Evolutionary conservation across 2,113 vertebrate species (phyloP).

Genomic region (Heptranchias perlo): DNA sequence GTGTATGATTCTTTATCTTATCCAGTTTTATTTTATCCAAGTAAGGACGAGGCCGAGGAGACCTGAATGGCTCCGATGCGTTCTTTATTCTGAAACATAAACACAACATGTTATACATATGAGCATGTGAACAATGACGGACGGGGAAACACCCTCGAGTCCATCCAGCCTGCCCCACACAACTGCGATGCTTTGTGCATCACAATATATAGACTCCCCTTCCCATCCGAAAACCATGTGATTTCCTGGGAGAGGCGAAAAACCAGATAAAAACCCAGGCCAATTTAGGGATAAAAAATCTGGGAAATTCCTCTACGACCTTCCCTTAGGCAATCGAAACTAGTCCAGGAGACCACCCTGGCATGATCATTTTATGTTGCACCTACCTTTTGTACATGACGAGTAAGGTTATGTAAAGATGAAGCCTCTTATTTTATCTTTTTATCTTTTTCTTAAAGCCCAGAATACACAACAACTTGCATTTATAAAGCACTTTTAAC

Average conservation of each 20-base stretch:
- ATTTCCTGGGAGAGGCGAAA: not conserved
- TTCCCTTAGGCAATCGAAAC: not conserved
- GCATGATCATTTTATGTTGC: not conserved
- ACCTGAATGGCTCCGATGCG: not conserved
- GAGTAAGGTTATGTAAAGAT: not conserved
- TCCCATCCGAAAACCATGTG: not conserved
- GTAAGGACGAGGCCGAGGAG: not conserved
- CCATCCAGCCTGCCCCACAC: not conserved
- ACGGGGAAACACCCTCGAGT: no score
- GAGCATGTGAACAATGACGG: not conserved
- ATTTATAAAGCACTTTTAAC: not conserved
- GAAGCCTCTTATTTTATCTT: not conserved
- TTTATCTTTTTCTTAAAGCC: not conserved
- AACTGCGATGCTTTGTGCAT: not conserved
- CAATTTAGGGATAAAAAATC: not conserved
- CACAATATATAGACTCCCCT: not conserved
- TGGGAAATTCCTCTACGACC: not conserved
- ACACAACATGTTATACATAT: not conserved
- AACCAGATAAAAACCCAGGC: not conserved
- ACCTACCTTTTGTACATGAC: not conserved
- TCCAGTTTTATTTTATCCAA: conserved; percentile 37
- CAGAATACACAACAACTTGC: not conserved
- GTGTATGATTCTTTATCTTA: conserved; percentile 9
- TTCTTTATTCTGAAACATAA: conserved; percentile 30
- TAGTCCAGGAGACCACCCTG: not conserved